These are phyloP conservation scores for Chiloscyllium punctatum DNA, from an alignment of 2,797 vertebrate species.

Conservation along the genomic window DNA sequence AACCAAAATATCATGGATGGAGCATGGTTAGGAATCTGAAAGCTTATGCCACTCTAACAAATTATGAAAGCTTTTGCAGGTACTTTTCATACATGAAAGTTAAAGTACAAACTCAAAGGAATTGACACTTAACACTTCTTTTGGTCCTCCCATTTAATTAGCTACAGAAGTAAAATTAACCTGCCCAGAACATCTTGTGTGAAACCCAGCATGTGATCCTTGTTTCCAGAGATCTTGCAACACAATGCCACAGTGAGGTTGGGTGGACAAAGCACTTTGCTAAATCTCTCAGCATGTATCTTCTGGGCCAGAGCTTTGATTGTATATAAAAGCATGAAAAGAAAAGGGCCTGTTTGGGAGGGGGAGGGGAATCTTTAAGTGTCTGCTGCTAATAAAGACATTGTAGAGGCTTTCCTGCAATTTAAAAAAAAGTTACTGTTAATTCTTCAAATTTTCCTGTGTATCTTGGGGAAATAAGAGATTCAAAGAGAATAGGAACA, in stretches of 20 bases:
- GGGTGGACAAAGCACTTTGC: constrained; percentile 56
- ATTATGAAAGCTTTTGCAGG: constrained; percentile 66
- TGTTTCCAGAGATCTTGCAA: constrained; percentile 62
- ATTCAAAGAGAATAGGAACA: neutral
- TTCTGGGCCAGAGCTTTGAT: constrained; percentile 53
- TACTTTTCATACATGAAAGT: constrained; percentile 69
- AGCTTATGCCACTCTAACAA: constrained; percentile 54
- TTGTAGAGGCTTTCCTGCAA: constrained; percentile 70
- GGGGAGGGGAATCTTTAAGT: constrained; percentile 52
- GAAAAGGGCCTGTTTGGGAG: constrained; percentile 58
- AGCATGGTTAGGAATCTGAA: constrained; percentile 65
- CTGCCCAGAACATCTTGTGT: constrained; percentile 52
- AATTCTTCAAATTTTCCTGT: constrained; percentile 56
- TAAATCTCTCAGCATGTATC: constrained; percentile 54
- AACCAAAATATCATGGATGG: constrained; percentile 66
- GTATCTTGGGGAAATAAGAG: neutral
- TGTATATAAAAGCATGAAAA: constrained; percentile 70
- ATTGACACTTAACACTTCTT: constrained; percentile 66
- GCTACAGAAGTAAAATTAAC: constrained; percentile 74
- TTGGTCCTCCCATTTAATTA: constrained; percentile 71
- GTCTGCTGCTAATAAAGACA: constrained; percentile 63
- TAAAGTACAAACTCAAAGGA: constrained; percentile 49
- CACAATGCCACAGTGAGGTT: constrained; percentile 56
- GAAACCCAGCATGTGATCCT: constrained; percentile 51
- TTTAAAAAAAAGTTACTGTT: constrained; percentile 67